Base-by-base conservation (phyloP, 2,888 invertebrate species). In the Dexiosoma caninum region DNA sequence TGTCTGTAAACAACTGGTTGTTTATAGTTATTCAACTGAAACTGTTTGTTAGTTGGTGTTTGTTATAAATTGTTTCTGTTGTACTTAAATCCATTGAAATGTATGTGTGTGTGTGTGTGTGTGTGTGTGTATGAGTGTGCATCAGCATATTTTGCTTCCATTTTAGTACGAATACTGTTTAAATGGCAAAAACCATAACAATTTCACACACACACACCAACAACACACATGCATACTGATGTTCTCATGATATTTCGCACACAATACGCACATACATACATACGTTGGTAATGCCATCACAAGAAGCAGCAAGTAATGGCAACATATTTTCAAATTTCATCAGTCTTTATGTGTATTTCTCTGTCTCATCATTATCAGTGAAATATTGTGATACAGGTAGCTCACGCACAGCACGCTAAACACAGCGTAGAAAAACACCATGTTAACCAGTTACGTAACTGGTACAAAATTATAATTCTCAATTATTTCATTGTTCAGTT, bases 251-350 rank as follows among this genome's bases (percentile, higher is more conserved):
- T 7, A 9, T 40, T n/a, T 0, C 32, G 1, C 35, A 44, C 23
- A 9, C n/a, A 12, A 53, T 3, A 10, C 14, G 42, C 4, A 27
- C 44, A 21, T 12, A 21, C 49, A 16, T 5, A 30, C 14, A 19
- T 16, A 6, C 23, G 0, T 49, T 27, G 27, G 7, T 51, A 67
- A 49, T 53, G 53, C n/a, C 44, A 53, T 53, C 35, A 69, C 23
- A 69, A 53, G 6, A 62, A 32, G n/a, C 27, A 44, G 40, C 9
- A 69, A 57, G n/a, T 76, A 27, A 51, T 69, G 76, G 60, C 60
- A 76, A 76, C 60, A 76, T 60, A 76, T 76, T 76, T 67, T 69
- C 60, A 69, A 62, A 53, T 76, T 76, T 76, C 76, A 76, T 76
- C 60, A 69, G 44, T 6, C 27, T 27, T 27, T 6, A 5, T 42